These are phyloP conservation scores for Centropyge bicolor DNA, from an alignment of 2,797 vertebrate species.

Conservation along the genomic window DNA sequence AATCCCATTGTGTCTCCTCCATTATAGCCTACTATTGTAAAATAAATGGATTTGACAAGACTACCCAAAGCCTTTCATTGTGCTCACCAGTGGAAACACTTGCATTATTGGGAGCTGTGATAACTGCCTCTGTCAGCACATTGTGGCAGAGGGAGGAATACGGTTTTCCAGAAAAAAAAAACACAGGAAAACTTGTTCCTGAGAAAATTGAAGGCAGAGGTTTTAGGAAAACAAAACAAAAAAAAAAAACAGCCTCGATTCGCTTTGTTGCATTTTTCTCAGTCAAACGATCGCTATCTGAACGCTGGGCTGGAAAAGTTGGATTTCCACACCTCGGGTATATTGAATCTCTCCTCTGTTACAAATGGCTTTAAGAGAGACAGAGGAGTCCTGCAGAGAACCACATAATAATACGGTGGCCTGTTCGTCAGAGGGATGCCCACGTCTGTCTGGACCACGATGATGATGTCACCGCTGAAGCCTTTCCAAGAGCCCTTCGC, in stretches of 20 bases:
- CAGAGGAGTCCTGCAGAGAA: slow-evolving; percentile 62
- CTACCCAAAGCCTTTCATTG: slow-evolving; percentile 72
- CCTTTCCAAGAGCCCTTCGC: slow-evolving; percentile 42
- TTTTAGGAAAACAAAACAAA: slow-evolving; percentile 47
- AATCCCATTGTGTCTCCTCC: slow-evolving; percentile 59
- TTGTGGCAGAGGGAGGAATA: slow-evolving; percentile 53
- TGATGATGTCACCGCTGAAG: slow-evolving; percentile 74
- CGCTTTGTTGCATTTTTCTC: slow-evolving; percentile 58
- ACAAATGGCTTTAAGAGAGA: slow-evolving; percentile 75
- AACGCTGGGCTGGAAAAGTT: slow-evolving; percentile 65
- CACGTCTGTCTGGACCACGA: slow-evolving; percentile 71
- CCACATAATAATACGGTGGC: slow-evolving; percentile 80
- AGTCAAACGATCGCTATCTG: slow-evolving; percentile 62
- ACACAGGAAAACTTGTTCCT: slow-evolving; percentile 47
- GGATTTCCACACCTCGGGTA: slow-evolving; percentile 77
- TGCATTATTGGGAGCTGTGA: slow-evolving; percentile 71
- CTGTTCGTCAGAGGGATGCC: slow-evolving; percentile 69
- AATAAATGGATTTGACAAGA: slow-evolving; percentile 80
- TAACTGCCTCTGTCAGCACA: slow-evolving; percentile 82
- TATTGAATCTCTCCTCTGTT: slow-evolving; percentile 73
- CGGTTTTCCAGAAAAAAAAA: slow-evolving; percentile 34
- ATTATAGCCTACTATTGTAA: slow-evolving; percentile 70
- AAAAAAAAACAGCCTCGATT: slow-evolving; percentile 15
- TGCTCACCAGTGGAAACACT: slow-evolving; percentile 71
- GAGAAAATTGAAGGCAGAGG: slow-evolving; percentile 59